phyloP scores from a whole-genome alignment of 2,888 invertebrate genomes.

The Parnassius glacialis region DNA sequence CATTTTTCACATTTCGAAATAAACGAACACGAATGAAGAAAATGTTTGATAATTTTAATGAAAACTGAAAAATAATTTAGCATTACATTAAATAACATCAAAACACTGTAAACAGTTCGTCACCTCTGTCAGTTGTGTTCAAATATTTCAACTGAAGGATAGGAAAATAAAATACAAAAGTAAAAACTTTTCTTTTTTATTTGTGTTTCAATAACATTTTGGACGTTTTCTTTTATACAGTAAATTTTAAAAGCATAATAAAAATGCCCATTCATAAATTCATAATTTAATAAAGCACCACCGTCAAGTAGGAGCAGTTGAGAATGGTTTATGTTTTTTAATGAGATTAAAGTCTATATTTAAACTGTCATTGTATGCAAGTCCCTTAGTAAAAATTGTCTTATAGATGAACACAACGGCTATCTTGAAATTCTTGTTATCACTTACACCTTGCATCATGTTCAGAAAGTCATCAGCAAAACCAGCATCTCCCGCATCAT shows the following conservation, averaged over 20 bases:
- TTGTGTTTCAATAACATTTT: conserved; percentile 14
- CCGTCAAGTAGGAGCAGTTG: conserved; percentile 38
- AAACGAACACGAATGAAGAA: conserved; percentile 60
- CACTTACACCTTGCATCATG: conserved; percentile 63
- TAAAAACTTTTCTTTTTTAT: conserved; percentile 17
- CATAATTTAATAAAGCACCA: conserved; percentile 38
- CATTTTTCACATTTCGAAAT: conserved; percentile 63
- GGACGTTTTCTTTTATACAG: neutral
- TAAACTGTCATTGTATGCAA: neutral
- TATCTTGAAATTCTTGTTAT: conserved; percentile 5
- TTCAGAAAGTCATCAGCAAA: conserved; percentile 62
- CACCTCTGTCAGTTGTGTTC: conserved; percentile 64
- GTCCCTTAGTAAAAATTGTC: conserved; percentile 15
- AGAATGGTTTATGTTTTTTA: neutral
- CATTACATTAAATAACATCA: conserved; percentile 18
- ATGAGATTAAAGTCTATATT: neutral
- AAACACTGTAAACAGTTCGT: conserved; percentile 31
- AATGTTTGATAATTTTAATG: conserved; percentile 25
- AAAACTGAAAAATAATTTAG: conserved; percentile 64
- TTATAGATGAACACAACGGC: conserved; percentile 8
- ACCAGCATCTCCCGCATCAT: conserved; percentile 43
- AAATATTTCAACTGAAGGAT: conserved; percentile 44
- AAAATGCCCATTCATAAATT: neutral
- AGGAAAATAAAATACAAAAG: conserved; percentile 14
- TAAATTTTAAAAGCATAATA: conserved; percentile 24